These are phyloP conservation scores for Heliconius congener DNA, from an alignment of 1,140 invertebrate species.

Conservation along the genomic window DNA sequence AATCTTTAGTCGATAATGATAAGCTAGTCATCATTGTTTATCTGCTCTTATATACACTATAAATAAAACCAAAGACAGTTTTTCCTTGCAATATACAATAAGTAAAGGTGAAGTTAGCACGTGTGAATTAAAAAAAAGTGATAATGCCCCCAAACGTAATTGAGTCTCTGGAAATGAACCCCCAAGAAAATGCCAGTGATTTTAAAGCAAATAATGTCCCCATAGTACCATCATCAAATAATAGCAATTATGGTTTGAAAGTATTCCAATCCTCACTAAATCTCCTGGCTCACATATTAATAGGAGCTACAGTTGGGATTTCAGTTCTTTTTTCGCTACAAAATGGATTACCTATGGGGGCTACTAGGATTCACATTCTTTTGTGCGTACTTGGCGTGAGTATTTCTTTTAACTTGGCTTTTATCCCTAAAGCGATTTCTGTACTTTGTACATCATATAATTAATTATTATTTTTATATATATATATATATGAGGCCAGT, in stretches of 20 bases:
- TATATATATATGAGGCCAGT: no score
- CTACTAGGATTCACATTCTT: conserved; percentile 50
- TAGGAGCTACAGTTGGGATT: conserved; percentile 49
- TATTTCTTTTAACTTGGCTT: conserved; percentile 18
- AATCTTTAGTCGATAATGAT: conserved; percentile 25
- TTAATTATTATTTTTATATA: not conserved
- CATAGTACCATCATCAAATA: not conserved
- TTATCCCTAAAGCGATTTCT: no score
- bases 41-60: conserved; percentile 26
- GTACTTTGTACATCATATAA: no score
- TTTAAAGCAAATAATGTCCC: conserved; percentile 2
- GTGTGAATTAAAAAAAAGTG: not conserved
- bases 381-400: conserved; percentile 64
- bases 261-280: conserved; percentile 52
- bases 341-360: conserved; percentile 42
- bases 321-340: conserved; percentile 44
- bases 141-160: conserved; percentile 29
- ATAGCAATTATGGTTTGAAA: conserved; percentile 34
- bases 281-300: conserved; percentile 51
- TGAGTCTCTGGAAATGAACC: not conserved
- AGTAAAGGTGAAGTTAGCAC: not conserved
- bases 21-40: conserved; percentile 21
- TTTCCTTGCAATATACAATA: not conserved
- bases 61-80: conserved; percentile 14
- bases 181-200: not conserved